Base-by-base conservation (phyloP, 2,113 vertebrate genomes). In the Paramisgurnus dabryanus region DNA sequence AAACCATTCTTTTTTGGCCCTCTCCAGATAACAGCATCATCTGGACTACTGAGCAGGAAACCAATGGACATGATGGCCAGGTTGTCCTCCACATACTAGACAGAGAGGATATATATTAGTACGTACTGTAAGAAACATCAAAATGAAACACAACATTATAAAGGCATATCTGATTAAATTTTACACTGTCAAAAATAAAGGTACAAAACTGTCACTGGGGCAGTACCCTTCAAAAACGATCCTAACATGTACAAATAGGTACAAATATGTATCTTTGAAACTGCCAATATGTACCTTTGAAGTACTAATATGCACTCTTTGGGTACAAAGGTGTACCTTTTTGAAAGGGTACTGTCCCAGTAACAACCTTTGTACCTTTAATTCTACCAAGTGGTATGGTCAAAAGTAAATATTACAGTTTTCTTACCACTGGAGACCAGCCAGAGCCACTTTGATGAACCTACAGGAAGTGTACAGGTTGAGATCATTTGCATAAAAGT, bases 371-470 rank as follows among this genome's bases (percentile, higher is more conserved):
- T 34, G 3, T 34, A 34, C 27, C 27, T 34, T 34, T 34, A 34
- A 4, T 47, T 7, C 45, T 47, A 13, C 5, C 4, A 11, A 27
- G 22, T 27, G 3, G 34, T 27, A 63, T n/a, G 15, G 53, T 55
- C 22, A 76, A 76, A 65, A 39, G 15, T 4, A 34, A 7, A 72
- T 4, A 72, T 27, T 3, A 22, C 22, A 63, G 15, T 40, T 49
- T 34, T 43, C 96, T 96, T 86, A 99, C 98, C 95, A 99, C 98
- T n/a, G 96, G 98, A 81, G 97, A 99, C 98, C 98, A 99, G 47
- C 98, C 98, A 0, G 96, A 98, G 1, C 96, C 97, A 45, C 98
- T 99, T 89, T 98, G 97, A 84, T 99, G 98, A 86, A 99, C 97
- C 75, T 45, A 10, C 49, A 73, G 10, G 34, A 80, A 72, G 41